Evolutionary conservation across 2,888 invertebrate genomes (phyloP).

Genomic region (Orthosia incerta): DNA sequence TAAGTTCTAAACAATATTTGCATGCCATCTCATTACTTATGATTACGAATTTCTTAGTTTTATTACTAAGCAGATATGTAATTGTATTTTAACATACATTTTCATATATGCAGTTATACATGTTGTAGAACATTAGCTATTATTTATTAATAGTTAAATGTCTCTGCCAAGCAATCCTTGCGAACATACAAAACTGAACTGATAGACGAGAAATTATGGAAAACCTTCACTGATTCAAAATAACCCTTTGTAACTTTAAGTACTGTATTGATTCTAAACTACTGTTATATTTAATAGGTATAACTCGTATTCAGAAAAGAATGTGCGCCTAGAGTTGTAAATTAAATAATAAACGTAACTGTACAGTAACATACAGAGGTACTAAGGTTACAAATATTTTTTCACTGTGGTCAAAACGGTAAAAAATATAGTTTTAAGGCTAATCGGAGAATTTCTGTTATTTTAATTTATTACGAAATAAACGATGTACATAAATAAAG

Average conservation of each 20-base stretch:
- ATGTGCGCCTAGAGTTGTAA: slow-evolving; percentile 10
- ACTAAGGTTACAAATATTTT: background rate
- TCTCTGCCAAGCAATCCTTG: slow-evolving; percentile 40
- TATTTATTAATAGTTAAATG: slow-evolving; percentile 63
- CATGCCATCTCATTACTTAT: background rate
- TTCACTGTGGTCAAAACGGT: background rate
- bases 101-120: slow-evolving; percentile 54
- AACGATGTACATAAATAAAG: slow-evolving; percentile 37
- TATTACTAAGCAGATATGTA: slow-evolving; percentile 55
- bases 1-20: slow-evolving; percentile 30
- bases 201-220: background rate
- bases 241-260: slow-evolving; percentile 4
- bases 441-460: slow-evolving; percentile 23
- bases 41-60: slow-evolving; percentile 13
- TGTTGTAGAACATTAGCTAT: slow-evolving; percentile 62
- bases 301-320: slow-evolving; percentile 10
- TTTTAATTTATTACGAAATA: slow-evolving; percentile 51
- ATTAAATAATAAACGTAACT: slow-evolving; percentile 14
- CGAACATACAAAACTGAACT: slow-evolving; percentile 15
- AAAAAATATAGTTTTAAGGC: background rate
- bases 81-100: slow-evolving; percentile 66
- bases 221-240: slow-evolving; percentile 20
- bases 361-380: slow-evolving; percentile 14
- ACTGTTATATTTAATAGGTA: slow-evolving; percentile 11
- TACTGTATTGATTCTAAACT: background rate